phyloP scores from a whole-genome alignment of 2,888 invertebrate genomes.

The Nineta flava region DNA sequence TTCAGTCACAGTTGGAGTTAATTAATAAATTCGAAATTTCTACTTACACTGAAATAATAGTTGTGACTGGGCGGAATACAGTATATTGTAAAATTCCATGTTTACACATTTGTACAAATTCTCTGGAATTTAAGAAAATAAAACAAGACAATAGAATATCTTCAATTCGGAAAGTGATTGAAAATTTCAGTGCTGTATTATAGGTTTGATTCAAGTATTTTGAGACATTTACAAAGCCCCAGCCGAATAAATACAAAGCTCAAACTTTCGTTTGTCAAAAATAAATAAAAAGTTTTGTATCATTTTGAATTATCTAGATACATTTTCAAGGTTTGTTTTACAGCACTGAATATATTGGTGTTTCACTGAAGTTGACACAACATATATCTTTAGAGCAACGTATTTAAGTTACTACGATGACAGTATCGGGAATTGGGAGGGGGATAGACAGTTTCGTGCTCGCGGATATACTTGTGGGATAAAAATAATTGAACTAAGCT shows the following conservation, averaged over 20 bases:
- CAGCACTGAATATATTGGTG: not conserved
- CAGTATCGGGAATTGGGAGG: too few species aligned
- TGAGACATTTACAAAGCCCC: too few species aligned
- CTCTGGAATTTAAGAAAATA: slow-evolving; percentile 34
- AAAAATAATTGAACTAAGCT: too few species aligned
- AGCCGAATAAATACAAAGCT: too few species aligned
- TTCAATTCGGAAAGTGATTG: not conserved
- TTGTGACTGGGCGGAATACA: slow-evolving; percentile 76
- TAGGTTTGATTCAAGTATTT: too few species aligned
- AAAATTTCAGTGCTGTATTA: not conserved
- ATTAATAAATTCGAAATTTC: not conserved
- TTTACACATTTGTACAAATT: slow-evolving; percentile 88
- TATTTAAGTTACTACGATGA: too few species aligned
- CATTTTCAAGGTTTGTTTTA: not conserved
- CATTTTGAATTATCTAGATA: not conserved
- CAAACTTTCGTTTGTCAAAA: not conserved
- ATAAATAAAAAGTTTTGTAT: not conserved
- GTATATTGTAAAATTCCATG: slow-evolving; percentile 95
- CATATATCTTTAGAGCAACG: too few species aligned
- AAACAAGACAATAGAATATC: not conserved
- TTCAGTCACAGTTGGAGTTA: not conserved
- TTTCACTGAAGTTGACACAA: too few species aligned
- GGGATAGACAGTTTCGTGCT: too few species aligned
- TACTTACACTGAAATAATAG: slow-evolving; percentile 75
- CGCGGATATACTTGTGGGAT: too few species aligned